phyloP scores from a whole-genome alignment of 2,797 vertebrate genomes.

The Rhinichthys osculus region DNA sequence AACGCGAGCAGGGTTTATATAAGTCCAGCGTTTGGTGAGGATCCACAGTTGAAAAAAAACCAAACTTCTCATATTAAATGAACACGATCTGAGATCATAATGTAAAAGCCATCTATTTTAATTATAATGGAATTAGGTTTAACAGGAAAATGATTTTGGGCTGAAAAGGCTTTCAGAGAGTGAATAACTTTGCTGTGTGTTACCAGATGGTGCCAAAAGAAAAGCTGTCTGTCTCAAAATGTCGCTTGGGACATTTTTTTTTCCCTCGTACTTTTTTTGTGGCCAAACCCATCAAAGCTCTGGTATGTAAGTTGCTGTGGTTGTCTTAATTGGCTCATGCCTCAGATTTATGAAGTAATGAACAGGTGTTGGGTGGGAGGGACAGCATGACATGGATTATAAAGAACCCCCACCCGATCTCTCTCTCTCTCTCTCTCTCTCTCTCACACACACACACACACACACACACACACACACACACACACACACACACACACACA shows the following conservation, averaged over 20 bases:
- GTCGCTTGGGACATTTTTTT: slow-evolving; percentile 15
- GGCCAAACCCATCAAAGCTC: slow-evolving; percentile 40
- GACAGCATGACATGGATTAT: slow-evolving; percentile 60
- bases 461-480: neutral
- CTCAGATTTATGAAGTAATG: slow-evolving; percentile 63
- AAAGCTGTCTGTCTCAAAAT: slow-evolving; percentile 31
- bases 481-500: no score
- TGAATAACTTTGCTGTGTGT: slow-evolving; percentile 1
- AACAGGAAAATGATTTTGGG: neutral
- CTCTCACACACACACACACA: neutral
- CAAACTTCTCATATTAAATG: neutral
- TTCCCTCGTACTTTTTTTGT: neutral
- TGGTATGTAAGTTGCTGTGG: slow-evolving; percentile 42
- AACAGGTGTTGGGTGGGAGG: slow-evolving; percentile 65
- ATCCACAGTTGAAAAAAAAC: neutral
- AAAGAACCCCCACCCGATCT: slow-evolving; percentile 23
- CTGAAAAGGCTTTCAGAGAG: neutral
- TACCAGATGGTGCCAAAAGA: slow-evolving; percentile 34
- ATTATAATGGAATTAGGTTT: neutral
- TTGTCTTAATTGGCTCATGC: slow-evolving; percentile 56
- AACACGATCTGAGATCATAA: neutral
- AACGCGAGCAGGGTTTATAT: slow-evolving; percentile 23
- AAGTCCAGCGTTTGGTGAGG: slow-evolving; percentile 7
- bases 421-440: neutral
- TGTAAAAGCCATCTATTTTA: neutral